These are phyloP conservation scores for Punctoribates punctum DNA, from an alignment of 2,888 invertebrate species.

Conservation along the genomic window DNA sequence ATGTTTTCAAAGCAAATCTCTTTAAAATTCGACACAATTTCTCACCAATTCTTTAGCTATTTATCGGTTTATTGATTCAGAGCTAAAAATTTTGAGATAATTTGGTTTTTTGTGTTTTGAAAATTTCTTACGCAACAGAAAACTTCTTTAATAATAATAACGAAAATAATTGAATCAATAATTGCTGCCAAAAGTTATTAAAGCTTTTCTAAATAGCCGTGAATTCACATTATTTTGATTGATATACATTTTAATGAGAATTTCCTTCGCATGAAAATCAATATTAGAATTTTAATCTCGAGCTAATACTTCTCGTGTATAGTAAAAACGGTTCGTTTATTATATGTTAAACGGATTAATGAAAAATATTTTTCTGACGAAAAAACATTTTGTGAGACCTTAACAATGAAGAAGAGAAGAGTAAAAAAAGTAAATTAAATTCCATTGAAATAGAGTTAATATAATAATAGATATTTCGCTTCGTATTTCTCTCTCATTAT, in stretches of 20 bases:
- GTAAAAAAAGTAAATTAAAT: slow-evolving; percentile 19
- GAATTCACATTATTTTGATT: neutral
- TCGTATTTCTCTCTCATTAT: neutral
- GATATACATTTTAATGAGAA: neutral
- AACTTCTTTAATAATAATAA: neutral
- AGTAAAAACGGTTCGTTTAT: no score
- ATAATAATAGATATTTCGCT: neutral
- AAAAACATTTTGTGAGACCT: neutral
- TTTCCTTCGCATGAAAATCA: neutral
- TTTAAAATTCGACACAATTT: no score
- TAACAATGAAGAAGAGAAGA: neutral
- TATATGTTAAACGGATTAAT: neutral
- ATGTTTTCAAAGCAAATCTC: no score
- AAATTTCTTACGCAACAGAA: neutral
- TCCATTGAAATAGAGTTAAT: slow-evolving; percentile 9
- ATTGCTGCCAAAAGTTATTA: neutral
- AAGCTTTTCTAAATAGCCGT: neutral
- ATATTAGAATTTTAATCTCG: slow-evolving; percentile 2
- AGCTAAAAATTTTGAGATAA: neutral
- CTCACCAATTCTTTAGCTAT: neutral
- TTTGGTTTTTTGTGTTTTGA: neutral
- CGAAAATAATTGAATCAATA: slow-evolving; percentile 8
- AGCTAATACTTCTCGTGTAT: neutral
- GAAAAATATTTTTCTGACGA: neutral
- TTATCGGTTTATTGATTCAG: neutral